Evolutionary conservation across 2,797 vertebrate species (phyloP), one percentile per base, ranked within the genome.

Genomic region (Enteromius argenteus): DNA sequence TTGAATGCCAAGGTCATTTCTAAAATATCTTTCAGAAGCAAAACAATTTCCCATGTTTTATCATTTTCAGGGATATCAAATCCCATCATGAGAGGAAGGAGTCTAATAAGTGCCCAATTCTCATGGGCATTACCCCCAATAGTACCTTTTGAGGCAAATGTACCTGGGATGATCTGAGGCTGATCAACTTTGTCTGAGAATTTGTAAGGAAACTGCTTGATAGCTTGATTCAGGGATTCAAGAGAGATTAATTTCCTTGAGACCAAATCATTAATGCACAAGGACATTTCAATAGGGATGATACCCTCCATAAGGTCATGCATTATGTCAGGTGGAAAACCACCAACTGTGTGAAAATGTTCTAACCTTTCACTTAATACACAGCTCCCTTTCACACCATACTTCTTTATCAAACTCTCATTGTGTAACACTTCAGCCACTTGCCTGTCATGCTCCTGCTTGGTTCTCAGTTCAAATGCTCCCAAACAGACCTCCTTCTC

Each of bases 111-210:
- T 10, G 10, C 42, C 42, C 83, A 83, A 13, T 87, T 84, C 9
- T 87, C 85, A 56, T 85, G 83, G 15, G n/a, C 85, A 87, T 86
- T 86, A 66, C 85, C 83, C 23, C 83, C 80, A 68, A 64, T 68
- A 15, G 80, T 89, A 13, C 75, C 66, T 86, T 87, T 88, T 1
- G 37, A 75, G 3, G 81, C 83, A 56, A 85, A 91, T n/a, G 4
- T 58, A 3, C 81, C 88, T 56, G 39, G 7, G 2, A 86, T 87
- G 0, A 46, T 15, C 27, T 87, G 85, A 35, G 87, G 87, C 1
- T 2, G 23, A 2, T 91, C 76, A 3, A 83, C 86, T 79, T 85
- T 88, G 60, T 89, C 86, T 15, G 81, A 81, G 23, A 90, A 91
- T 51, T 76, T 85, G 62, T 86, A 90, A 1, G 39, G 27, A 42